phyloP scores from a whole-genome alignment of 2,888 invertebrate genomes.

The Eurois occulta region DNA sequence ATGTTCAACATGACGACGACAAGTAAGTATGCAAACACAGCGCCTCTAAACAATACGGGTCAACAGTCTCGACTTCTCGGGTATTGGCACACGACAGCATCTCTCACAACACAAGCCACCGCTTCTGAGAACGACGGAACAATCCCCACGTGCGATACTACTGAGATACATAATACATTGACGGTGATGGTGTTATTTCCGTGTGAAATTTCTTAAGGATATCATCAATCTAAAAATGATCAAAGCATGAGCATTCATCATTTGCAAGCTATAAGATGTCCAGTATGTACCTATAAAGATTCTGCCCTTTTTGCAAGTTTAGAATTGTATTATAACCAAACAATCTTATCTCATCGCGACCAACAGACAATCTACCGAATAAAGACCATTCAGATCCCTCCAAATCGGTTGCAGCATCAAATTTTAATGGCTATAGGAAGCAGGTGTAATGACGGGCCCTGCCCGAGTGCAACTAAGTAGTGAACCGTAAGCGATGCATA shows the following conservation, averaged over 20 bases:
- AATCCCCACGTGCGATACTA: constrained; percentile 6
- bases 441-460: background rate
- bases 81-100: constrained; percentile 30
- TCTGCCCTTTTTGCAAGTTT: background rate
- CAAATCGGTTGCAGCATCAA: background rate
- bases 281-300: background rate
- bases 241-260: background rate
- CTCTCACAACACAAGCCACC: constrained; percentile 22
- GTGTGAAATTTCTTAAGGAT: background rate
- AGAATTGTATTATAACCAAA: background rate
- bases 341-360: background rate
- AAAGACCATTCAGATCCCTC: background rate
- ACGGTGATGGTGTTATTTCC: background rate
- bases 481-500: background rate
- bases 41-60: constrained; percentile 58
- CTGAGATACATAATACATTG: background rate
- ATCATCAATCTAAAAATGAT: background rate
- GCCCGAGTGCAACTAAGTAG: background rate
- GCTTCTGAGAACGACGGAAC: constrained; percentile 51
- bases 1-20: constrained; percentile 13
- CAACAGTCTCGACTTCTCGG: constrained; percentile 34
- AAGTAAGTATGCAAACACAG: constrained; percentile 40
- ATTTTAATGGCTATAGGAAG: constrained; percentile 18
- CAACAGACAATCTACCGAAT: background rate
- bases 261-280: background rate